A percentile compares a stretch with the other conserved stretches of the same genome.
These are phyloP conservation scores for Caenorhabditis elegans DNA, from an alignment of 1,140 invertebrate species.

Conservation along the genomic window WBcel235 BX284604.4:10592501-10593000, in stretches of 20 bases:
- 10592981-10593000: too few species aligned
- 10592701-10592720: background rate
- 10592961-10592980: background rate
- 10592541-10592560: background rate
- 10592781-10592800: background rate
- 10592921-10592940: background rate
- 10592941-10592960: background rate
- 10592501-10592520: constrained; percentile 5
- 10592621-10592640: background rate
- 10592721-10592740: background rate
- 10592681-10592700: background rate
- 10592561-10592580: background rate
- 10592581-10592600: background rate
- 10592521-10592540: constrained; percentile 18
- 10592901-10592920: background rate
- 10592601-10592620: background rate
- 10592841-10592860: background rate
- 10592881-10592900: background rate
- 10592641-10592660: too few species aligned
- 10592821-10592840: too few species aligned
- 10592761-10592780: constrained; percentile 11
- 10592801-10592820: background rate
- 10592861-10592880: background rate
- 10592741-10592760: background rate
- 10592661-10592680: too few species aligned